Percentiles rank a stretch among this genome's conserved stretches.
These are phyloP conservation scores for Actinemys pallida DNA, from an alignment of 2,113 vertebrate species.

Conservation along the genomic window DNA sequence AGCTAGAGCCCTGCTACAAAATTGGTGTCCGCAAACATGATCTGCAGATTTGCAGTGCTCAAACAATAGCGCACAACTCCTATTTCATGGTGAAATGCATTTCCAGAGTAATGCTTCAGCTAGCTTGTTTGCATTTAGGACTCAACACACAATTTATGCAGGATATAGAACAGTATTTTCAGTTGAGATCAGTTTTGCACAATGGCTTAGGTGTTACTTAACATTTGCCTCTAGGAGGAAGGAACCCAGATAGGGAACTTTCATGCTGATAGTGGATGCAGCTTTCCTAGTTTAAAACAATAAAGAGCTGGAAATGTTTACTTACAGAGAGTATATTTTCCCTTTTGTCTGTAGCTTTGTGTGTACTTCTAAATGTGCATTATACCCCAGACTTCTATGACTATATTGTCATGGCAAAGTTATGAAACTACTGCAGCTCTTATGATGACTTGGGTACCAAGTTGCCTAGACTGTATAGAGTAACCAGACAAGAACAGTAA, in stretches of 20 bases:
- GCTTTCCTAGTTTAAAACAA: not conserved
- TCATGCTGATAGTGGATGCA: not conserved
- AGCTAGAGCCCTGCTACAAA: too few relatives aligned
- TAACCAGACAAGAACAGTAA: not conserved
- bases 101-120: not conserved
- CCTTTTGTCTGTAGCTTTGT: not conserved
- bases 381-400: fast-evolving
- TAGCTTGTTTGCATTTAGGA: not conserved
- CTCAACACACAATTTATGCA: not conserved
- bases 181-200: not conserved
- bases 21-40: too few relatives aligned
- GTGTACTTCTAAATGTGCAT: not conserved
- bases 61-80: not conserved
- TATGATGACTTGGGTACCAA: not conserved
- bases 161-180: not conserved
- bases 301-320: constrained; percentile 15
- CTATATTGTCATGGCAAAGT: fast-evolving
- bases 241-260: not conserved
- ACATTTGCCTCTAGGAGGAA: not conserved
- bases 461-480: too few relatives aligned
- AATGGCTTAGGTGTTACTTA: not conserved
- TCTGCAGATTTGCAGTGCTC: too few relatives aligned
- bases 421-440: not conserved
- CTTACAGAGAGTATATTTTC: constrained; percentile 1
- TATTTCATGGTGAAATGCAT: not conserved